phyloP scores from a whole-genome alignment of 1,140 invertebrate genomes.

The Brachionus asplanchnoidis region DNA sequence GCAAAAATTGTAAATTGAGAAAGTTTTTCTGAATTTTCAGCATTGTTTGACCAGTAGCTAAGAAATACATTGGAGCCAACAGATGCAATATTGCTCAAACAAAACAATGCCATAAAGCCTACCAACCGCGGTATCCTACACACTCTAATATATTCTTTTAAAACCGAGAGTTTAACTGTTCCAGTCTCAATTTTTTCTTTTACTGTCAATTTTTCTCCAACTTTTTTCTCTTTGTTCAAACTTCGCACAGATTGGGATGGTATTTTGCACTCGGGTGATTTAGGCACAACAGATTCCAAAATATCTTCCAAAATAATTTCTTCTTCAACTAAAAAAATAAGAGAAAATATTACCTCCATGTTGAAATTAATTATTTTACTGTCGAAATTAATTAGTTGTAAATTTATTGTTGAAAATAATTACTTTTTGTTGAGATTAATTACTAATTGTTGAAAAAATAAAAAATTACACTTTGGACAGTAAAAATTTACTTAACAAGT shows the following conservation, averaged over 20 bases:
- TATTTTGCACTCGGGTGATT: background rate
- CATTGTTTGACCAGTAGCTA: conserved; percentile 5
- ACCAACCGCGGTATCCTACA: background rate
- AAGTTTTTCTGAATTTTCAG: background rate
- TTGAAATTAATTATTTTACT: too few relatives aligned
- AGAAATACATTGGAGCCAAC: conserved; percentile 6
- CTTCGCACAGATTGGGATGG: background rate
- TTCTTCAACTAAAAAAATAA: background rate
- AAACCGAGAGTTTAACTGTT: conserved; percentile 6
- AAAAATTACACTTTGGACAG: too few relatives aligned
- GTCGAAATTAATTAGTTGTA: too few relatives aligned
- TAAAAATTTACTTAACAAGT: too few relatives aligned
- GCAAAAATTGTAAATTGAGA: conserved; percentile 48
- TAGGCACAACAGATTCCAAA: background rate
- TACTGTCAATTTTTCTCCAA: background rate
- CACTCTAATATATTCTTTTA: conserved; percentile 24
- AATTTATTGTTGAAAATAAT: too few relatives aligned
- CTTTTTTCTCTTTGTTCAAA: conserved; percentile 25
- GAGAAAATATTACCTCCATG: too few relatives aligned
- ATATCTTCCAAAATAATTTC: background rate
- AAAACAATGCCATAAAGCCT: background rate
- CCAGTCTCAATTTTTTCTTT: conserved; percentile 35
- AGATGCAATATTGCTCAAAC: background rate
- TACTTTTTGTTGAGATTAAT: too few relatives aligned
- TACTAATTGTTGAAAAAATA: too few relatives aligned